Evolutionary conservation across 2,797 vertebrate species (phyloP), one percentile per base, ranked within the genome.

Genomic region (Danio kyathit): DNA sequence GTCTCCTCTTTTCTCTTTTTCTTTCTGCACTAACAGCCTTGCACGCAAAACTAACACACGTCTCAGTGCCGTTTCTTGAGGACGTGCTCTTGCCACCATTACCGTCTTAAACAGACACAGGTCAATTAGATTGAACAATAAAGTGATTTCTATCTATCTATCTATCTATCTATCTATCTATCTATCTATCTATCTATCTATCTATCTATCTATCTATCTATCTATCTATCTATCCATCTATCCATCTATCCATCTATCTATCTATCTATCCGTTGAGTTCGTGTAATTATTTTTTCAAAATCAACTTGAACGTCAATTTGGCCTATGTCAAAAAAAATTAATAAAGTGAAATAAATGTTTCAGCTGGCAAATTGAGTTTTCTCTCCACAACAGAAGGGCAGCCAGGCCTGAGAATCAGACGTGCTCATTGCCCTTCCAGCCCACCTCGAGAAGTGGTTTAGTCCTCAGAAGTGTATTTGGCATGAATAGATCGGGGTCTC

Each of bases 1-100:
- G 86, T 81, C 85, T 90, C 90, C 90, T 88, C 90, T 90, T 92
- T 92, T 91, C 90, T 89, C 88, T 86, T 74, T 86, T 83, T 88
- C 86, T 71, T 85, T 89, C 88, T 90, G 69, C 21, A 88, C 87
- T 89, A 86, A 89, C 90, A 66, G 65, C 49, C 40, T 41, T 41
- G 54, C 76, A 82, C 71, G 60, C 82, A 85, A 76, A 69, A 76
- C 73, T 40, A 82, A 80, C 81, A 82, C 81, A 67, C 74, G 65
- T 71, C 80, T 51, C 65, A 77, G 83, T 17, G 29, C 66, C 19
- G 46, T 71, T 77, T 85, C 74, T 77, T 46, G 49, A 83, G 69
- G 67, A 82, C 82, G 59, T 49, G 80, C 81, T 79, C 79, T 83
- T 72, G 77, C 67, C 79, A 79, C 71, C 81, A 86, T 65, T 72